Conservation (phyloP, 2,888 invertebrate species). For the Drosophila tripunctata region DNA sequence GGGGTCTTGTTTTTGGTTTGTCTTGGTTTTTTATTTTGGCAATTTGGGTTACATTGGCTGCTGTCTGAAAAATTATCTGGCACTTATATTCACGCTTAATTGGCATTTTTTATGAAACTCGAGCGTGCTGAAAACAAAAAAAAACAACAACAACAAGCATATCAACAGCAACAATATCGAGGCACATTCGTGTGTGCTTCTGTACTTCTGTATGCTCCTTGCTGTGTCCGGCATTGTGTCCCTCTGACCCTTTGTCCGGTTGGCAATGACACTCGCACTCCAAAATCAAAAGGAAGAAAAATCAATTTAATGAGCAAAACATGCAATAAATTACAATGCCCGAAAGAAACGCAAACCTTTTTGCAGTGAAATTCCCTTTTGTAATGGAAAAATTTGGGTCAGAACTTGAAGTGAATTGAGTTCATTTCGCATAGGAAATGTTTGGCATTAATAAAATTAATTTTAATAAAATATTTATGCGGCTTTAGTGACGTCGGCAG, state of each 20-base stretch:
- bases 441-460: constrained; percentile 36
- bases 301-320: constrained; percentile 82
- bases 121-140: constrained; percentile 36
- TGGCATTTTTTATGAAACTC: constrained; percentile 82
- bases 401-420: constrained; percentile 26
- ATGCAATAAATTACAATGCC: constrained; percentile 75
- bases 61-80: constrained; percentile 81
- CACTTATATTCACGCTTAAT: constrained; percentile 83
- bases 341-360: constrained; percentile 53
- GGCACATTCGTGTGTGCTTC: constrained; percentile 70
- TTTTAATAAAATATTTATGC: constrained; percentile 56
- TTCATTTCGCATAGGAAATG: constrained; percentile 22
- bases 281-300: constrained; percentile 74
- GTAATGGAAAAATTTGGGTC: constrained; percentile 60
- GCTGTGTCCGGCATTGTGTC: constrained; percentile 18
- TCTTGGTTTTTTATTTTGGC: constrained; percentile 65
- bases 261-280: constrained; percentile 82
- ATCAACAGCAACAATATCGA: constrained; percentile 40
- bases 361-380: constrained; percentile 58
- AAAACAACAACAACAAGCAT: no score
- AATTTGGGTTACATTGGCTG: constrained; percentile 81
- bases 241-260: background rate
- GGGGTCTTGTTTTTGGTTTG: constrained; percentile 28
- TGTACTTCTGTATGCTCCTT: constrained; percentile 72
- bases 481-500: constrained; percentile 38